phyloP scores from a whole-genome alignment of 2,888 invertebrate genomes.

The Drosophila limbata region DNA sequence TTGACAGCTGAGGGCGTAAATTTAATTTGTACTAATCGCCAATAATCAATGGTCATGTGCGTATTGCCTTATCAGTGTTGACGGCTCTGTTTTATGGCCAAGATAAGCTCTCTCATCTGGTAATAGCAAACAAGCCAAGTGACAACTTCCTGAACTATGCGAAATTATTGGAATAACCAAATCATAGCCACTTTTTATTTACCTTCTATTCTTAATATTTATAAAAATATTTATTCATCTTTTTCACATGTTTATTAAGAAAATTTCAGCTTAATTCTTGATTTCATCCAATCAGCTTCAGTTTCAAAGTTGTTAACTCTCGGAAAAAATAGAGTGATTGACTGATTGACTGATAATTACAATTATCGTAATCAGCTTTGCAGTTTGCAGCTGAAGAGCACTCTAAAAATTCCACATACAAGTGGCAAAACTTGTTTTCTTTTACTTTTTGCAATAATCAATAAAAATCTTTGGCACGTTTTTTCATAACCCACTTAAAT shows the following conservation, averaged over 20 bases:
- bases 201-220: too few species aligned
- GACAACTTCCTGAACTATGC: neutral
- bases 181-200: too few species aligned
- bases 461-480: neutral
- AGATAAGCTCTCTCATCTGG: slow-evolving; percentile 32
- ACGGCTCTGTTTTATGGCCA: slow-evolving; percentile 13
- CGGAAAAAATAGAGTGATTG: neutral
- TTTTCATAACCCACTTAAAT: neutral
- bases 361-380: neutral
- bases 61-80: slow-evolving; percentile 24
- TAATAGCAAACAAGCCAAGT: neutral
- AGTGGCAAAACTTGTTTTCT: neutral
- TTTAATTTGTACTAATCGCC: slow-evolving; percentile 33
- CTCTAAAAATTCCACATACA: neutral
- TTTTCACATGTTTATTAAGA: too few species aligned
- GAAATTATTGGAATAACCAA: neutral
- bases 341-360: slow-evolving; percentile 2
- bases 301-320: too few species aligned
- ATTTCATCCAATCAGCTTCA: too few species aligned
- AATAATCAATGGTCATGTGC: slow-evolving; percentile 39
- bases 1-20: slow-evolving; percentile 6
- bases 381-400: neutral
- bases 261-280: too few species aligned
- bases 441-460: neutral
- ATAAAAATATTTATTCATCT: too few species aligned